These are phyloP conservation scores for Vultur gryphus DNA, from an alignment of 2,797 vertebrate genomes.

Conservation along the genomic window DNA sequence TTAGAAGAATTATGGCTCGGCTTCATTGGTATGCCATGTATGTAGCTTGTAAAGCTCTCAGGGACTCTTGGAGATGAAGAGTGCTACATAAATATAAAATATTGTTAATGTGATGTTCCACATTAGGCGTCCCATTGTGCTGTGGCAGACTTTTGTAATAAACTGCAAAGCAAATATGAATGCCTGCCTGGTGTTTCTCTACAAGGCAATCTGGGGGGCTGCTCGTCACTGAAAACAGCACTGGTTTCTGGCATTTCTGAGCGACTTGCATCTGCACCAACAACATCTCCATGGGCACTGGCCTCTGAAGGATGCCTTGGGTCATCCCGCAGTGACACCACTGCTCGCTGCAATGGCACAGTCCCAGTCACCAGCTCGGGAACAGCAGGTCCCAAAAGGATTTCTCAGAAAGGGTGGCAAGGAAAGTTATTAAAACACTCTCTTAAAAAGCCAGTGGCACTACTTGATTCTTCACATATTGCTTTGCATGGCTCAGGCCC, in stretches of 20 bases:
- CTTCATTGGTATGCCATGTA: slow-evolving; percentile 28
- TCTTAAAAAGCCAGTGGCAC: not conserved
- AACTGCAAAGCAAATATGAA: not conserved
- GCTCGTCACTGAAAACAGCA: not conserved
- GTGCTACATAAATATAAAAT: slow-evolving; percentile 56
- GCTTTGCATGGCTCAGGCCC: not conserved
- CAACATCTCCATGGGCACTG: not conserved
- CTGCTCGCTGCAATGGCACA: accelerated
- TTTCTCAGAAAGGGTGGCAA: not conserved
- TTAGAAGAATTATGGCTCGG: slow-evolving; percentile 42
- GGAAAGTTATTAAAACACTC: not conserved
- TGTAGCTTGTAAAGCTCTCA: slow-evolving; percentile 39
- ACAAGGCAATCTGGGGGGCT: not conserved
- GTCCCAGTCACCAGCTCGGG: not conserved
- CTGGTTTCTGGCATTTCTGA: not conserved
- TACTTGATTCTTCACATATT: not conserved
- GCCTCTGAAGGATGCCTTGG: not conserved
- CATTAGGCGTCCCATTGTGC: slow-evolving; percentile 16
- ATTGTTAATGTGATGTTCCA: slow-evolving; percentile 28
- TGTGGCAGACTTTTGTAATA: not conserved
- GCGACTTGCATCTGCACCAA: accelerated
- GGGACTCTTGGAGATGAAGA: slow-evolving; percentile 48
- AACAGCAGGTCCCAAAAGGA: not conserved
- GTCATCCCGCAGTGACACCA: not conserved
- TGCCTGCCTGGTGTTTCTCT: not conserved